These are phyloP conservation scores for Littorina saxatilis DNA, from an alignment of 1,140 invertebrate species.

Conservation along the genomic window DNA sequence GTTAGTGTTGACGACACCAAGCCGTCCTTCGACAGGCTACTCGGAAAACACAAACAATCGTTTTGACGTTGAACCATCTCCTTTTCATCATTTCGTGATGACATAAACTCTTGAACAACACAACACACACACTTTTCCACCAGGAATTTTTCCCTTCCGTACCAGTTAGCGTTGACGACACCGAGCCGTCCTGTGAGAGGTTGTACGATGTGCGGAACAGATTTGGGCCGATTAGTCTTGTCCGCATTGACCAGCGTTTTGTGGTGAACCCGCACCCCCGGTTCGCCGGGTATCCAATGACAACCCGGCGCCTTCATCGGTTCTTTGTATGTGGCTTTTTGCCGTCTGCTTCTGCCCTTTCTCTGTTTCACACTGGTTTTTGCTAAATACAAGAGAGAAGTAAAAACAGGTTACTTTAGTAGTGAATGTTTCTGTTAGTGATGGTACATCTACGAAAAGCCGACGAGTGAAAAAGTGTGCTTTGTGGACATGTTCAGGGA, in stretches of 20 bases:
- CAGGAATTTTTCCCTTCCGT: background rate
- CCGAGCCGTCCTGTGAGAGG: background rate
- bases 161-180: background rate
- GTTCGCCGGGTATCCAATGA: background rate
- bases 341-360: background rate
- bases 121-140: background rate
- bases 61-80: background rate
- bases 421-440: too few relatives aligned
- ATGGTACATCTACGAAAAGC: too few relatives aligned
- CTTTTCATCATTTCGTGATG: background rate
- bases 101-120: background rate
- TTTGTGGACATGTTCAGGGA: too few relatives aligned
- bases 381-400: too few relatives aligned
- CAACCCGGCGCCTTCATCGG: background rate
- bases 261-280: conserved; percentile 10
- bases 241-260: background rate
- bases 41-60: too few relatives aligned
- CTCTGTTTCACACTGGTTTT: too few relatives aligned
- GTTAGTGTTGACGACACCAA: too few relatives aligned
- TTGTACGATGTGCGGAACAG: background rate
- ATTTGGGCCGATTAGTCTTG: background rate
- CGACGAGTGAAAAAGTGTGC: too few relatives aligned
- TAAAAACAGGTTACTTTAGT: too few relatives aligned
- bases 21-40: too few relatives aligned
- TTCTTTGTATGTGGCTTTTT: background rate